A percentile compares a stretch with the other conserved stretches of the same genome.
These are phyloP conservation scores for Morpho achilles DNA, from an alignment of 2,888 invertebrate genomes.

Conservation along the genomic window DNA sequence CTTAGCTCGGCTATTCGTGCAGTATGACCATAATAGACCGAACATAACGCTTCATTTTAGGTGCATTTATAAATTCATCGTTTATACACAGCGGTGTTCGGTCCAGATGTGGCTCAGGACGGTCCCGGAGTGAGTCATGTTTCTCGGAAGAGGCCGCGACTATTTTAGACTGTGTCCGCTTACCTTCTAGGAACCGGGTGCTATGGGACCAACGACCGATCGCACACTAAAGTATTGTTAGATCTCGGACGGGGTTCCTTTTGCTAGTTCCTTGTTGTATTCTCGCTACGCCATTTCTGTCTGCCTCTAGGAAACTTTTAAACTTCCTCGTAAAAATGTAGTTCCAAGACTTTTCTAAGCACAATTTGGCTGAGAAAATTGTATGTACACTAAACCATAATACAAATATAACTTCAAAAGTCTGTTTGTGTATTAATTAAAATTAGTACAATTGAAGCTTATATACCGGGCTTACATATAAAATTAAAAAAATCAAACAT, in stretches of 20 bases:
- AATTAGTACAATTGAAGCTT: too few species aligned
- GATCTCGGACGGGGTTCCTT: slow-evolving; percentile 66
- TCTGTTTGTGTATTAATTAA: too few species aligned
- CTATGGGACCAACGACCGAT: slow-evolving; percentile 74
- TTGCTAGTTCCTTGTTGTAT: slow-evolving; percentile 54
- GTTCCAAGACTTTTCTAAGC: slow-evolving; percentile 5
- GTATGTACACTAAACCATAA: too few species aligned
- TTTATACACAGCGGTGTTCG: slow-evolving; percentile 39
- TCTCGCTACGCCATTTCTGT: slow-evolving; percentile 44
- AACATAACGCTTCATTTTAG: slow-evolving; percentile 31
- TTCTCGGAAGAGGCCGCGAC: slow-evolving; percentile 72
- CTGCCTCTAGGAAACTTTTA: slow-evolving; percentile 41
- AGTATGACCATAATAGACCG: slow-evolving; percentile 25
- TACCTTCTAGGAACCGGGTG: slow-evolving; percentile 73
- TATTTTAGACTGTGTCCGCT: slow-evolving; percentile 77
- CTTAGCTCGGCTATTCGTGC: slow-evolving; percentile 11
- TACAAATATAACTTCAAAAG: too few species aligned
- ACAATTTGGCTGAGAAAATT: too few species aligned
- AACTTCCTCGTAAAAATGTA: slow-evolving; percentile 11
- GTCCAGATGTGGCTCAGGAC: slow-evolving; percentile 69
- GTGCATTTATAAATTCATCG: slow-evolving; percentile 41
- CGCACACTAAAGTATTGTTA: slow-evolving; percentile 72
- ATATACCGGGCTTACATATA: too few species aligned
- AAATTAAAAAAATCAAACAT: too few species aligned
- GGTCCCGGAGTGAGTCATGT: slow-evolving; percentile 66